Percentiles rank a stretch among this genome's conserved stretches.
Evolutionary conservation across 2,888 invertebrate species (phyloP).

Genomic region (Andrena bucephala): DNA sequence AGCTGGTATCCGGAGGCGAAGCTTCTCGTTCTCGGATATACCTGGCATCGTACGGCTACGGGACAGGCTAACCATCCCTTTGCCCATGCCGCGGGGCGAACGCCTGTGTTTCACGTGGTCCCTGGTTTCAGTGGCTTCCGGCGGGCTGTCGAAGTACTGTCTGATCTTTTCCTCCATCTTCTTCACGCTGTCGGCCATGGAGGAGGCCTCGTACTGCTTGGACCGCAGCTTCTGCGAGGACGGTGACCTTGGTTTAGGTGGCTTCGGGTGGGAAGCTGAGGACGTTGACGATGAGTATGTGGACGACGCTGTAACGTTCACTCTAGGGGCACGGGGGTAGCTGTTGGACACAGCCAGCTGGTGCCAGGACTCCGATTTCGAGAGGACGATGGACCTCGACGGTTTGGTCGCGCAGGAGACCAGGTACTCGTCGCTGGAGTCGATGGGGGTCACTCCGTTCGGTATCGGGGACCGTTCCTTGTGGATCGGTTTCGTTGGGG

Average conservation of each 20-base stretch:
- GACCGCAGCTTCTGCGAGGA: slow-evolving; percentile 89
- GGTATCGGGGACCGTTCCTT: slow-evolving; percentile 70
- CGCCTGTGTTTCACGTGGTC: slow-evolving; percentile 51
- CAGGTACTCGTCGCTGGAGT: slow-evolving; percentile 83
- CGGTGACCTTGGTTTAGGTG: slow-evolving; percentile 90
- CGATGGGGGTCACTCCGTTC: slow-evolving; percentile 69
- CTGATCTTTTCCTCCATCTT: slow-evolving; percentile 83
- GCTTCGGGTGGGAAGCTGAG: slow-evolving; percentile 77
- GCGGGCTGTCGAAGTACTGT: slow-evolving; percentile 80
- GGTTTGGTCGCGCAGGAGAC: slow-evolving; percentile 81
- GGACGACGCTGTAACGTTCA: slow-evolving; percentile 3
- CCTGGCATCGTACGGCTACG: slow-evolving; percentile 93
- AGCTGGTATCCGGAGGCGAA: slow-evolving; percentile 51
- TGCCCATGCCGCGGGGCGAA: slow-evolving; percentile 51
- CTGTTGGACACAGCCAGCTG: slow-evolving; percentile 86
- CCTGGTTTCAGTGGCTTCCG: slow-evolving; percentile 40
- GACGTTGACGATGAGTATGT: too few species aligned
- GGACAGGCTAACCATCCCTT: slow-evolving; percentile 86
- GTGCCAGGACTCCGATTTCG: slow-evolving; percentile 93
- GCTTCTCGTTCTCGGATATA: slow-evolving; percentile 85
- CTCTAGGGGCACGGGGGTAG: slow-evolving; percentile 81
- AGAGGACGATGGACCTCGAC: slow-evolving; percentile 82
- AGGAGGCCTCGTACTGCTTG: slow-evolving; percentile 91
- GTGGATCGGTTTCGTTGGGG: slow-evolving; percentile 56
- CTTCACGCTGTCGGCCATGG: slow-evolving; percentile 76